Base-by-base conservation (phyloP, 2,797 vertebrate genomes). In the Lemur catta region DNA sequence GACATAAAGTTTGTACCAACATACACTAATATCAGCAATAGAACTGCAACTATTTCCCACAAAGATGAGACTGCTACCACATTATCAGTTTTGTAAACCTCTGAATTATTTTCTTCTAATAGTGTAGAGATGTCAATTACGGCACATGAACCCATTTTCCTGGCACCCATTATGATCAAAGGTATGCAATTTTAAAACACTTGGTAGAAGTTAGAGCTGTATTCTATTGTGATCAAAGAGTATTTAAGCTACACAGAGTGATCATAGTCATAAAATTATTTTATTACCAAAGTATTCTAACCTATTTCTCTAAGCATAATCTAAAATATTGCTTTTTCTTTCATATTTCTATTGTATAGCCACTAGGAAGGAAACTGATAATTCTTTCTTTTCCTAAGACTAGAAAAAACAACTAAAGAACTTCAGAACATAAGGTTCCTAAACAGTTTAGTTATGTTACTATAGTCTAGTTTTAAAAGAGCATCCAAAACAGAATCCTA, bases 241-340 rank as follows among this genome's bases (percentile, higher is more conserved):
- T 94, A 94, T 82, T 75, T 93, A 94, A 84, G 28, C 71, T 91
- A 50, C 46, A 55, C 8, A 89, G 63, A 91, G 15, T 82, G 46
- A 84, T 71, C 69, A 55, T 55, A 20, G 20, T 88, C 46, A 88
- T 78, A 48, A 50, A 95, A 79, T 93, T 84, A 69, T 95, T 95
- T 91, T 78, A 52, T 80, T 78, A 74, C 1, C 89, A 81, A 89
- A 78, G 46, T 93, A 84, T 90, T 96, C 28, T 80, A 71, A 92
- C 38, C 71, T 84, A 79, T 63, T 84, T 87, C 33, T 94, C 86
- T 93, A 86, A 82, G 9, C 33, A 80, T 3, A 76, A 11, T 90
- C 14, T 84, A 91, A 93, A 89, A 69, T 75, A 76, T 50, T 74
- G 55, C 38, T 91, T 86, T 92, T 35, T 69, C 88, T 95, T 95